phyloP scores from a whole-genome alignment of 2,797 vertebrate genomes.

The Chiloscyllium punctatum region DNA sequence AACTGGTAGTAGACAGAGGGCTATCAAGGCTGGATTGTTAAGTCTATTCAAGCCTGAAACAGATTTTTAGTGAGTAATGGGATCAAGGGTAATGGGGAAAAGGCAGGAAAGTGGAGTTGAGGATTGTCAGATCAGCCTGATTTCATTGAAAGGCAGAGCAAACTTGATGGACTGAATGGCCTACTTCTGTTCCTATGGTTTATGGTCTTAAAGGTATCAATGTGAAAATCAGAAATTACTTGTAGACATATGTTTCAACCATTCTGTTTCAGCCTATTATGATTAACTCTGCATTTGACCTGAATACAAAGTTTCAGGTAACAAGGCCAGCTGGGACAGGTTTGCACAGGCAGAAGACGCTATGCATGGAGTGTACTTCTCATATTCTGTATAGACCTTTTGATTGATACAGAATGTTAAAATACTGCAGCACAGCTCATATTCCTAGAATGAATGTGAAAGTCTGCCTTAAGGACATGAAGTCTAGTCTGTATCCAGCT shows the following conservation, averaged over 20 bases:
- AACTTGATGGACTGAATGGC: too few relatives aligned
- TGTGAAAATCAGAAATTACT: neutral
- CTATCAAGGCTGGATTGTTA: too few relatives aligned
- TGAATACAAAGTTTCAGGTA: neutral
- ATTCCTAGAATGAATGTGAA: slow-evolving; percentile 2
- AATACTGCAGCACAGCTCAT: slow-evolving; percentile 1
- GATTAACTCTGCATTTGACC: neutral
- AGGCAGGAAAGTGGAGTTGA: too few relatives aligned
- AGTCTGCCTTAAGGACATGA: neutral
- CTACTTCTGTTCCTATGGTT: too few relatives aligned
- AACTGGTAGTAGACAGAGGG: too few relatives aligned
- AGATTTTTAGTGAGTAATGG: too few relatives aligned
- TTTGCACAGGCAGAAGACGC: neutral
- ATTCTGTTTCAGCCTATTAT: neutral
- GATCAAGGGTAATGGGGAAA: too few relatives aligned
- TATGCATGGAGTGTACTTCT: neutral
- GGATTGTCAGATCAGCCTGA: too few relatives aligned
- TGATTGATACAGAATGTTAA: slow-evolving; percentile 24
- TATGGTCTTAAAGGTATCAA: neutral
- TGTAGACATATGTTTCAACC: neutral
- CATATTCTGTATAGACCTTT: neutral
- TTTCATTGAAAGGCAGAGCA: too few relatives aligned
- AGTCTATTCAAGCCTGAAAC: too few relatives aligned
- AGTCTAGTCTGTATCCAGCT: slow-evolving; percentile 21
- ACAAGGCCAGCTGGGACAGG: neutral